phyloP scores from a whole-genome alignment of 2,113 vertebrate genomes.

The Rhea pennata region DNA sequence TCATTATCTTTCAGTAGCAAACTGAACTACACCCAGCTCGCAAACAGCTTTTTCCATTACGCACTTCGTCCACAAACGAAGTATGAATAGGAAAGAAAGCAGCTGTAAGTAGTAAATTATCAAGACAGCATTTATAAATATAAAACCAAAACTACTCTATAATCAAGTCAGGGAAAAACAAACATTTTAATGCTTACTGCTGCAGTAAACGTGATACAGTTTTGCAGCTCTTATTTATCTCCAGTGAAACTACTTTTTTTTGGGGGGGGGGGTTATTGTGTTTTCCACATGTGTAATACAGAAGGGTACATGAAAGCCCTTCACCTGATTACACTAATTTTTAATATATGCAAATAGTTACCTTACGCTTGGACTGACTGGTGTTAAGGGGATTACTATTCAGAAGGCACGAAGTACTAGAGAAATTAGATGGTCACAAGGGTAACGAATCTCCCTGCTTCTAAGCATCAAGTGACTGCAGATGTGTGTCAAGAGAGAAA shows the following conservation, averaged over 20 bases:
- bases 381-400: background rate
- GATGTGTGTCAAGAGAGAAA: background rate
- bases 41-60: no score
- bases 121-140: background rate
- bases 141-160: background rate
- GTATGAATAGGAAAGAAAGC: background rate
- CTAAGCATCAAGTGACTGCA: background rate
- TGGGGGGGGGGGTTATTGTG: background rate
- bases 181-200: background rate
- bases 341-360: background rate
- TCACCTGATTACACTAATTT: background rate
- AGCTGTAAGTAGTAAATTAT: background rate
- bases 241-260: background rate
- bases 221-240: background rate
- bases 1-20: background rate
- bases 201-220: background rate
- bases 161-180: background rate
- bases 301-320: background rate
- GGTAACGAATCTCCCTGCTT: background rate
- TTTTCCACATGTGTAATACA: background rate
- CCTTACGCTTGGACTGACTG: background rate
- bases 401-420: background rate
- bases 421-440: background rate
- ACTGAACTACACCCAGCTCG: background rate
- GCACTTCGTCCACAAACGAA: background rate